Percentiles rank a stretch among this genome's conserved stretches.
phyloP scores from a whole-genome alignment of 2,113 vertebrate genomes.

The Dipodomys merriami region DNA sequence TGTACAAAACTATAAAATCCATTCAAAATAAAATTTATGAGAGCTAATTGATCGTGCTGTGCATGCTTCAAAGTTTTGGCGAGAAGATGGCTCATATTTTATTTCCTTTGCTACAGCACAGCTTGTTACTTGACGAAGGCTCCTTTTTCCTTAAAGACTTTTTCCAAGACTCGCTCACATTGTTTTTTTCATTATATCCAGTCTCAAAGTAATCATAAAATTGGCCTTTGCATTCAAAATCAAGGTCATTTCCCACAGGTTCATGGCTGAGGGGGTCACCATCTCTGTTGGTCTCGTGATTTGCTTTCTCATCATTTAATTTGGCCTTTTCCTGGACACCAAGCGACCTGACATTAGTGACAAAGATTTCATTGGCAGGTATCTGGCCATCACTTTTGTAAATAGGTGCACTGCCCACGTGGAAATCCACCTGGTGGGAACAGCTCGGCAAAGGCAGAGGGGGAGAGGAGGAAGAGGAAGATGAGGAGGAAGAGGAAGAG shows the following conservation, averaged over 20 bases:
- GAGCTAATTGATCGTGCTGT: constrained; percentile 79
- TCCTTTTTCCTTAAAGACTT: constrained; percentile 87
- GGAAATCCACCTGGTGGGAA: constrained; percentile 88
- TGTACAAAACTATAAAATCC: constrained; percentile 87
- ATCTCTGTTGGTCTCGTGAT: constrained; percentile 81
- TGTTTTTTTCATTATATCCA: constrained; percentile 85
- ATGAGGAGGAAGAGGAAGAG: constrained; percentile 76
- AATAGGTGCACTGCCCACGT: constrained; percentile 79
- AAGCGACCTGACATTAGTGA: constrained; percentile 84
- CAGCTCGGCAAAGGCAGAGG: constrained; percentile 86
- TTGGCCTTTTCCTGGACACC: constrained; percentile 83
- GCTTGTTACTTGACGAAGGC: constrained; percentile 84
- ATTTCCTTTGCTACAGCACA: constrained; percentile 88
- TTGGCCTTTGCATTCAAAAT: constrained; percentile 87
- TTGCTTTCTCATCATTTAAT: constrained; percentile 81
- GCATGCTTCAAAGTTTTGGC: constrained; percentile 73
- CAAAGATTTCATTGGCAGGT: constrained; percentile 85
- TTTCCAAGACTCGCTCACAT: constrained; percentile 87
- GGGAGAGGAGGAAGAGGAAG: constrained; percentile 79
- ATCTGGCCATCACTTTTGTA: constrained; percentile 86
- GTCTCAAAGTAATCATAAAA: constrained; percentile 88
- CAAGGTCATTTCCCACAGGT: constrained; percentile 81
- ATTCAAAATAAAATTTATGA: constrained; percentile 82
- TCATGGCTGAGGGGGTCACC: constrained; percentile 84
- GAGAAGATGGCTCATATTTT: constrained; percentile 84